Base-by-base conservation (phyloP, 2,797 vertebrate genomes). In the Anguilla anguilla region DNA sequence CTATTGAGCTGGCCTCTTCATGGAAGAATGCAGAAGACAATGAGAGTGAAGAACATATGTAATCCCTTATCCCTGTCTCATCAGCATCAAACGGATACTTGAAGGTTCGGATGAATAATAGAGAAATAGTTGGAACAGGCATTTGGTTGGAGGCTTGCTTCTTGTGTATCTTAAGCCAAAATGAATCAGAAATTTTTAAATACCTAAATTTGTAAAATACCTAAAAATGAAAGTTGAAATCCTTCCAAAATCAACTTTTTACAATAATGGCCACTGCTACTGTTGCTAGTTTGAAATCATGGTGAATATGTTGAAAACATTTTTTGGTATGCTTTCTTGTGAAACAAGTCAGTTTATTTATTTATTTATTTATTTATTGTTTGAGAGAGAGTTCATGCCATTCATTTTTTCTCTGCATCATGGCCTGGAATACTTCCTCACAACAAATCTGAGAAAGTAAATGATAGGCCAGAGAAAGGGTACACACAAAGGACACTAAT, bases 1-100 rank as follows among this genome's bases (percentile, higher is more conserved):
- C 94, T 92, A 95, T 91, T 96, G 95, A 96, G 89, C 90, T 89
- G 88, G 87, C 90, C 89, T 89, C 89, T 89, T 84, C 88, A 67
- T 87, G 90, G 87, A 57, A n/a, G 83, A 86, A 28, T 83, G 86
- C 85, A 83, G 87, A 57, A 87, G 87, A 81, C 86, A 13, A 19
- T 31, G n/a, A 3, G 22, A 43, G 19, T 39, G 31, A 81, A 46
- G 51, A 61, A 61, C 15, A 61, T 0, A n/a, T 46, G 67, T 31
- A 69, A 69, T 31, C n/a, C 46, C 89, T 88, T 88, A 85, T 85
- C 87, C 88, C 72, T 72, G 69, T 82, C 77, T 81, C 67, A 46
- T 82, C 69, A 35, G n/a, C 59, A 67, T 69, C 25, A 69, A 69
- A n/a, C 7, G 77, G 13, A 25, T 7, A 19, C 25, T 46, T 1